Conservation (phyloP, 1,140 invertebrate species). For the Euschistus heros region DNA sequence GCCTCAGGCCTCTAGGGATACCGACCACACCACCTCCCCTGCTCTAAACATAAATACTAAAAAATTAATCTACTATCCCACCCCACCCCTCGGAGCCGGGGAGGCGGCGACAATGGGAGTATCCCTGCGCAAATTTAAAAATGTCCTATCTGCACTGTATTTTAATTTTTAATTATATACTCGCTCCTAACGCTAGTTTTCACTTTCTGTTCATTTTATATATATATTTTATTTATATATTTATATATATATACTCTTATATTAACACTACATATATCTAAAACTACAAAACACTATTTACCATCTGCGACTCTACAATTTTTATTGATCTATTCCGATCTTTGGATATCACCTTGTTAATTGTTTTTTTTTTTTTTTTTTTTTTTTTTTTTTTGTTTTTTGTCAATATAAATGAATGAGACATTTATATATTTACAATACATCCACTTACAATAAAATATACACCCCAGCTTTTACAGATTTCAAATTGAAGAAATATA, state of each 20-base stretch:
- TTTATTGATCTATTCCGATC: slow-evolving; percentile 19
- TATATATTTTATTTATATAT: slow-evolving; percentile 18
- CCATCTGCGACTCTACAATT: slow-evolving; percentile 18
- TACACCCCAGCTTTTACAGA: slow-evolving; percentile 15
- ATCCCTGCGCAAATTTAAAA: slow-evolving; percentile 9
- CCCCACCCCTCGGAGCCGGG: not conserved
- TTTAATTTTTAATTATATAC: slow-evolving; percentile 13
- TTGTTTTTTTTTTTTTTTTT: slow-evolving; percentile 12
- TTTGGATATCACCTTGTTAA: slow-evolving; percentile 14
- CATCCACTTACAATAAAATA: slow-evolving; percentile 11
- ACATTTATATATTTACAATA: slow-evolving; percentile 20
- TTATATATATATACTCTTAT: slow-evolving; percentile 22
- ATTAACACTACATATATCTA: slow-evolving; percentile 24
- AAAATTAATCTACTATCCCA: not conserved
- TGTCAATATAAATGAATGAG: slow-evolving; percentile 21
- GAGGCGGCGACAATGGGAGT: not conserved
- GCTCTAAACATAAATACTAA: slow-evolving; percentile 1
- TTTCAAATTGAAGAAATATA: not conserved
- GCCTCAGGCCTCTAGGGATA: slow-evolving; percentile 8
- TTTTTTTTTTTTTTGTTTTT: slow-evolving; percentile 10
- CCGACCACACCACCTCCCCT: not conserved
- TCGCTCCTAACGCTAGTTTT: slow-evolving; percentile 13
- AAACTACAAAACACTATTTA: slow-evolving; percentile 26
- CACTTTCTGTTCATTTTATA: slow-evolving; percentile 9
- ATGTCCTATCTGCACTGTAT: slow-evolving; percentile 6